phyloP scores from a whole-genome alignment of 2,113 vertebrate species.

The Salvator merianae region DNA sequence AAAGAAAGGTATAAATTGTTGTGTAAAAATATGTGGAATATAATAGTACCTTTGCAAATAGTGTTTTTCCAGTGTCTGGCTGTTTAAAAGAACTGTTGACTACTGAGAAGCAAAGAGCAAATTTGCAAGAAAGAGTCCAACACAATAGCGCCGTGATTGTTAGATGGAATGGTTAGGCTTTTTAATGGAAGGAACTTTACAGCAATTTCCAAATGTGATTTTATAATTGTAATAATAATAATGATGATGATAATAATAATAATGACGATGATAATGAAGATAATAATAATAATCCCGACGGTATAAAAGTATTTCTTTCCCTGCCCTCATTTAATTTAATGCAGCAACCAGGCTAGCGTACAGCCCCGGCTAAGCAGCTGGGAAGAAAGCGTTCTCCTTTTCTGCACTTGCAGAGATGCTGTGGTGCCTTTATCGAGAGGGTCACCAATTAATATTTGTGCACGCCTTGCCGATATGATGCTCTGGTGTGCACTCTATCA shows the following conservation, averaged over 20 bases:
- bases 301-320: no score
- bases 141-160: conserved; percentile 68
- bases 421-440: conserved; percentile 65
- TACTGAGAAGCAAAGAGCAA: conserved; percentile 74
- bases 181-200: conserved; percentile 70
- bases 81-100: conserved; percentile 71
- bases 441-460: conserved; percentile 71
- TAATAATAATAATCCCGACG: neutral
- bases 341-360: conserved; percentile 58
- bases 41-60: conserved; percentile 68
- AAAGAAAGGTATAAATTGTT: conserved; percentile 67
- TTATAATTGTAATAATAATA: conserved; percentile 72
- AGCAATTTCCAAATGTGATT: conserved; percentile 66
- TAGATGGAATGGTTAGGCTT: conserved; percentile 64
- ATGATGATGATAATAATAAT: conserved; percentile 62
- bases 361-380: conserved; percentile 67
- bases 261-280: conserved; percentile 37
- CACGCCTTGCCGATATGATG: conserved; percentile 60
- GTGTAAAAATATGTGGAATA: conserved; percentile 71
- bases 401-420: conserved; percentile 57
- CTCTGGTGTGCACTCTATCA: conserved; percentile 73
- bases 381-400: conserved; percentile 55
- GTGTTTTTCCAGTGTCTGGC: conserved; percentile 73
- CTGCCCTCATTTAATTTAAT: conserved; percentile 61
- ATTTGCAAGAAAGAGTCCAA: conserved; percentile 68